Evolutionary conservation across 2,888 invertebrate genomes (phyloP), one percentile per base, ranked within the genome.

Genomic region (Lithophane socia): DNA sequence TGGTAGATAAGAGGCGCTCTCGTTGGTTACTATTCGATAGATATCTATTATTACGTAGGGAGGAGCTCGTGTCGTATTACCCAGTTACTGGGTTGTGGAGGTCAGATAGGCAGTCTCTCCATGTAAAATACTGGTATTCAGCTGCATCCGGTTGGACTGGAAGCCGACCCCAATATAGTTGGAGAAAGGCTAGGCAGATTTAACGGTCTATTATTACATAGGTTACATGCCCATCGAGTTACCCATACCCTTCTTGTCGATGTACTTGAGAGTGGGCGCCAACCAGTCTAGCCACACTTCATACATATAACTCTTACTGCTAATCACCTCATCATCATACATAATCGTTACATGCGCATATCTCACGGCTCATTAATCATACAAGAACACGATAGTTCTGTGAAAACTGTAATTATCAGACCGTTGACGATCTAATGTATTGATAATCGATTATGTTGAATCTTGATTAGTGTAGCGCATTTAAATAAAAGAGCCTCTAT

Each of bases 281-380:
- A n/a, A 29, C 65, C 37, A 18, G 75, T 66, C 65, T 42, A 37
- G 10, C n/a, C 21, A 12, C 47, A 29, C 24, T 71, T 16, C 37
- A 29, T 5, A 21, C 49, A n/a, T 37, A 18, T 13, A 68, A 68
- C 76, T 82, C 67, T 68, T 65, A 61, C 61, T 44, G 37, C 49
- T 56, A 16, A 49, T 42, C 49, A 8, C 10, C 44, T 47, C 71
- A 84, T 73, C 72, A 70, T 69, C 58, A 60, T 16, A 81, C 86
- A 82, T 84, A 84, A 77, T 63, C 24, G 58, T 85, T 82, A 82
- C 82, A 61, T n/a, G 69, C 56, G 42, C 64, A 77, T 81, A 79
- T 75, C 68, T 75, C 67, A 75, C 70, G 83, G 18, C 68, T 81
- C 80, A 87, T 86, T 81, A 49, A 2, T 61, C 58, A 5, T 44